Percentiles rank a stretch among this genome's conserved stretches.
Evolutionary conservation across 2,888 invertebrate species (phyloP).

Genomic region (Azorinus chamasolen): DNA sequence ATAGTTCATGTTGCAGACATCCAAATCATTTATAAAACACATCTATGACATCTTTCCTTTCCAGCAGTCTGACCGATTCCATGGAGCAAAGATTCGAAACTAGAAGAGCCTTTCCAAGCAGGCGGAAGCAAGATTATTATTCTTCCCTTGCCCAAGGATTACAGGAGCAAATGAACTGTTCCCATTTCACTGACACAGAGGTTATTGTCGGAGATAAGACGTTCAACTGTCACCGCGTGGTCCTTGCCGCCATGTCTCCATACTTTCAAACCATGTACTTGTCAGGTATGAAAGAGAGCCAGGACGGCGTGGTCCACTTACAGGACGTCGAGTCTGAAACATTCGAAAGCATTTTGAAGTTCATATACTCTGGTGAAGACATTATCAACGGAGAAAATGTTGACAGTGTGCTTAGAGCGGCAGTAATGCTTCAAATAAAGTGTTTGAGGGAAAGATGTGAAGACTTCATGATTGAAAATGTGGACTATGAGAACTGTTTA

Average conservation of each 20-base stretch:
- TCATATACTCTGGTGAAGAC: constrained; percentile 94
- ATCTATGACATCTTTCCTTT: no score
- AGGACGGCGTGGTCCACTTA: constrained; percentile 69
- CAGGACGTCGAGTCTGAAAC: constrained; percentile 90
- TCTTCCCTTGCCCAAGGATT: no score
- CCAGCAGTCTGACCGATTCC: no score
- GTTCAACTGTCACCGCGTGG: constrained; percentile 76
- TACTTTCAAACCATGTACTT: constrained; percentile 79
- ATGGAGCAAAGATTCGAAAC: no score
- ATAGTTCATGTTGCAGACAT: no score
- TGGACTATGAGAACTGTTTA: constrained; percentile 93
- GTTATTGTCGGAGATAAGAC: constrained; percentile 71
- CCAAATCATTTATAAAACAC: no score
- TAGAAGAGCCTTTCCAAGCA: no score
- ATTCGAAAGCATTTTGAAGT: constrained; percentile 92
- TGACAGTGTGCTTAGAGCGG: constrained; percentile 90
- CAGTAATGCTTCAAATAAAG: constrained; percentile 94
- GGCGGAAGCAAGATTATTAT: no score
- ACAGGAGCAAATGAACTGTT: no score
- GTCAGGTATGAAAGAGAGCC: constrained; percentile 73
- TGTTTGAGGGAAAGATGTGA: constrained; percentile 93
- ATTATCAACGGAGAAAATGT: constrained; percentile 93
- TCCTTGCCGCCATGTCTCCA: constrained; percentile 80
- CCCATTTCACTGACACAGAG: constrained; percentile 69
- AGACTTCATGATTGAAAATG: constrained; percentile 90